A percentile compares a stretch with the other conserved stretches of the same genome.
phyloP scores from a whole-genome alignment of 2,888 invertebrate species.

The Limulus polyphemus region DNA sequence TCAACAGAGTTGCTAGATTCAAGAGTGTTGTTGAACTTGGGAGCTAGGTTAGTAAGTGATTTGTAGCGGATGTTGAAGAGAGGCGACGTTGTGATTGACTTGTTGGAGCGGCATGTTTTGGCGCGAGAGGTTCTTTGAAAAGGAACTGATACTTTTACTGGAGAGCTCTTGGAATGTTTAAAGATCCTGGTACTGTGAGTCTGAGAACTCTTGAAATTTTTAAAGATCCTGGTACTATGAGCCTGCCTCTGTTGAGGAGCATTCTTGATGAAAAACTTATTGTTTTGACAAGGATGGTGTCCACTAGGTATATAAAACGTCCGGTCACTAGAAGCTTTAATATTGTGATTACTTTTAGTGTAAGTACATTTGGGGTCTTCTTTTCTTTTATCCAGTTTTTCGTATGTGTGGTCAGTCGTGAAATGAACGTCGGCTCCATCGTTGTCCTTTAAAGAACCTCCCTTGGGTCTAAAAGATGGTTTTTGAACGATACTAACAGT shows the following conservation, averaged over 20 bases:
- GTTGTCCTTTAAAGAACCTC: constrained; percentile 1
- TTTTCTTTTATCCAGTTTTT: constrained; percentile 10
- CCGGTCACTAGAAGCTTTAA: background rate
- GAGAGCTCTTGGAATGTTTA: constrained; percentile 47
- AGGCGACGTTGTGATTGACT: constrained; percentile 47
- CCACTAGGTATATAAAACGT: background rate
- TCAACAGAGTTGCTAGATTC: constrained; percentile 79
- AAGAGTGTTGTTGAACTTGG: constrained; percentile 49
- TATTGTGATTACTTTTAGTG: background rate
- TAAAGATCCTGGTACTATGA: constrained; percentile 1
- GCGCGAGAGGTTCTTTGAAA: constrained; percentile 41
- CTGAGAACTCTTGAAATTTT: constrained; percentile 1
- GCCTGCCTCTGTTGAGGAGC: constrained; percentile 13
- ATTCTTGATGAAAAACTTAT: constrained; percentile 15
- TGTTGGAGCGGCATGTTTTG: constrained; percentile 43
- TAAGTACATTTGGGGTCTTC: background rate
- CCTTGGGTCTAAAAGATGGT: background rate
- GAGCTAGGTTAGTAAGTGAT: constrained; percentile 37
- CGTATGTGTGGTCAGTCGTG: constrained; percentile 17
- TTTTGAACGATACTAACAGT: constrained; percentile 6
- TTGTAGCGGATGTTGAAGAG: constrained; percentile 56
- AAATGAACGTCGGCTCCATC: constrained; percentile 1
- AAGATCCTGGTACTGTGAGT: constrained; percentile 6
- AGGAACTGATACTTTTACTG: constrained; percentile 12
- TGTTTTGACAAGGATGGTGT: background rate